phyloP scores from a whole-genome alignment of 2,888 invertebrate species.

The Nymphalis urticae region DNA sequence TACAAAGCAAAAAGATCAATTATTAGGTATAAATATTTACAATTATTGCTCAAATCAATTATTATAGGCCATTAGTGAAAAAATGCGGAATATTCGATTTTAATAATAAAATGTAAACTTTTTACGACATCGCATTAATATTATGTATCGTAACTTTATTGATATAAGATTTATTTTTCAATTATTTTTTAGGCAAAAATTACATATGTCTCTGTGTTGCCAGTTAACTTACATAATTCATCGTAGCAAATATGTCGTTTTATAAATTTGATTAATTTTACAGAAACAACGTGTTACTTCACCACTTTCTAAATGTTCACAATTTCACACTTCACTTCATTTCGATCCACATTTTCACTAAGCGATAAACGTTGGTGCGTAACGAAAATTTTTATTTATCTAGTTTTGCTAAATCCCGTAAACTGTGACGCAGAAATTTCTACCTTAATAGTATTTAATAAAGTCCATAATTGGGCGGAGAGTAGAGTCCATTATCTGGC shows the following conservation, averaged over 20 bases:
- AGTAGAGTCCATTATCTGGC: slow-evolving; percentile 63
- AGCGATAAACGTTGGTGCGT: slow-evolving; percentile 43
- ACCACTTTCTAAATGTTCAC: neutral
- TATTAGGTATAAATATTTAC: slow-evolving; percentile 49
- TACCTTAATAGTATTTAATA: slow-evolving; percentile 43
- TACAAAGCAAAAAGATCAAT: slow-evolving; percentile 21
- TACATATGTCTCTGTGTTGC: neutral
- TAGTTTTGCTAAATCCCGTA: slow-evolving; percentile 32
- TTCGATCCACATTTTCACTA: slow-evolving; percentile 23
- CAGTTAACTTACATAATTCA: neutral
- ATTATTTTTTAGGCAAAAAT: neutral
- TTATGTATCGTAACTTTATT: slow-evolving; percentile 10
- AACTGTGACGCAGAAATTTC: slow-evolving; percentile 50
- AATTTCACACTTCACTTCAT: slow-evolving; percentile 14
- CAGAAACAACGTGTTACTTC: neutral
- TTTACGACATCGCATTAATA: slow-evolving; percentile 14
- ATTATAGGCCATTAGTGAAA: slow-evolving; percentile 51
- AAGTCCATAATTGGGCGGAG: slow-evolving; percentile 36
- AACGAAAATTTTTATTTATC: slow-evolving; percentile 41
- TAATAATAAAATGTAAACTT: slow-evolving; percentile 9
- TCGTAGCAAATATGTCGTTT: too few species aligned
- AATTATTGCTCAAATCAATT: slow-evolving; percentile 51
- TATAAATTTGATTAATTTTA: neutral
- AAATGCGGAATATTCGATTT: slow-evolving; percentile 19
- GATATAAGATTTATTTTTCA: slow-evolving; percentile 1